Percentiles rank a stretch among this genome's conserved stretches.
Evolutionary conservation across 2,888 invertebrate species (phyloP).

Genomic region (Drosophila mulleri): DNA sequence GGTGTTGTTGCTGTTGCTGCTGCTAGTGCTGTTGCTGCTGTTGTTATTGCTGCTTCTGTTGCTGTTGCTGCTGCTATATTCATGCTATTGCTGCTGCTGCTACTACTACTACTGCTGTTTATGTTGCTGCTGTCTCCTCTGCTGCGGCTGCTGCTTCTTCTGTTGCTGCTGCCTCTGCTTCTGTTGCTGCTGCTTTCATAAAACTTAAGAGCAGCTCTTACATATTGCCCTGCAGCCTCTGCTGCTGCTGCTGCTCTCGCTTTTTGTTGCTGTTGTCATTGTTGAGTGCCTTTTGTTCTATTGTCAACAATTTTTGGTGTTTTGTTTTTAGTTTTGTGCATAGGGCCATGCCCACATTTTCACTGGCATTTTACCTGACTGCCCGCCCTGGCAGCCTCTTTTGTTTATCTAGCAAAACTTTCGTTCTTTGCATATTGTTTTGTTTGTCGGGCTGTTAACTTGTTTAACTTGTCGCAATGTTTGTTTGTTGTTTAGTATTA

Average conservation of each 20-base stretch:
- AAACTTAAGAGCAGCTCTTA: constrained; percentile 48
- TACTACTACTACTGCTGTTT: constrained; percentile 14
- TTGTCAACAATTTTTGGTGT: constrained; percentile 58
- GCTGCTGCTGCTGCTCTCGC: neutral
- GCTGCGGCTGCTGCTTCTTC: constrained; percentile 1
- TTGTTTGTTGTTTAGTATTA: constrained; percentile 8
- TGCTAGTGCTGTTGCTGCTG: constrained; percentile 8
- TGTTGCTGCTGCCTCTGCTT: constrained; percentile 12
- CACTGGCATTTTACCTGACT: constrained; percentile 43
- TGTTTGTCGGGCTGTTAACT: constrained; percentile 42
- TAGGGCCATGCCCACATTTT: constrained; percentile 42
- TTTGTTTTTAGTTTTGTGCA: constrained; percentile 28
- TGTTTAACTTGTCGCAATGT: constrained; percentile 56
- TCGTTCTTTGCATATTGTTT: constrained; percentile 50
- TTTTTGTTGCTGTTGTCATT: constrained; percentile 23
- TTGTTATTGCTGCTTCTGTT: neutral
- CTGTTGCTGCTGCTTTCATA: constrained; percentile 36
- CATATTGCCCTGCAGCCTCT: constrained; percentile 40
- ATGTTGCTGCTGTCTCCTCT: neutral
- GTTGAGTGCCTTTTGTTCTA: constrained; percentile 55
- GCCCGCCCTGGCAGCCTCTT: constrained; percentile 4
- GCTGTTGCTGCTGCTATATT: neutral
- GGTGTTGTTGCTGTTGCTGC: neutral
- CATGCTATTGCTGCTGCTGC: constrained; percentile 9
- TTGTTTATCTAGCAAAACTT: constrained; percentile 63